Conservation (phyloP, 2,888 invertebrate species). For the Fragum fragum region DNA sequence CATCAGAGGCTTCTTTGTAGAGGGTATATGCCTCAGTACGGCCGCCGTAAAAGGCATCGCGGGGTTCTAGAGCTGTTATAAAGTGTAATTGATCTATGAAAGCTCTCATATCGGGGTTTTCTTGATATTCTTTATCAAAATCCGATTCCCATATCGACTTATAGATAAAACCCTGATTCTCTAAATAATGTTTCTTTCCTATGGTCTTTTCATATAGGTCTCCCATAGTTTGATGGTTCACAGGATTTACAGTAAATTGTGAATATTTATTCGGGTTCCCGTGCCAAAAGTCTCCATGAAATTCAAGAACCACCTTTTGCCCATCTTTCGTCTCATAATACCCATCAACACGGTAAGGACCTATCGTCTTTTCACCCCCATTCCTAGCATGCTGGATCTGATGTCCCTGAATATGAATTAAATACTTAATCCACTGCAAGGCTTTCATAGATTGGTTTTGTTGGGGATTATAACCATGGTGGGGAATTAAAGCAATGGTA, state of each 20-base stretch:
- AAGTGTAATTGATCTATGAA: slow-evolving; percentile 57
- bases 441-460: slow-evolving; percentile 63
- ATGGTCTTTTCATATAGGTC: slow-evolving; percentile 48
- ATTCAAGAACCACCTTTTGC: slow-evolving; percentile 52
- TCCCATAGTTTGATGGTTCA: slow-evolving; percentile 46
- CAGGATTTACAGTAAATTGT: slow-evolving; percentile 51
- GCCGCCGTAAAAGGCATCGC: slow-evolving; percentile 79
- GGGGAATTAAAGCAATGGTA: slow-evolving; percentile 50
- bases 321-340: slow-evolving; percentile 45
- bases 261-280: slow-evolving; percentile 40
- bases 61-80: slow-evolving; percentile 64
- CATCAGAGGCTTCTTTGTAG: slow-evolving; percentile 56
- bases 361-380: slow-evolving; percentile 54
- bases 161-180: slow-evolving; percentile 55
- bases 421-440: slow-evolving; percentile 57
- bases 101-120: slow-evolving; percentile 42
- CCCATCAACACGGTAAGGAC: slow-evolving; percentile 58
- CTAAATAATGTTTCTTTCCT: slow-evolving; percentile 43
- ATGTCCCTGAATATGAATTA: slow-evolving; percentile 17
- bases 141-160: slow-evolving; percentile 72
- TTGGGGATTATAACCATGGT: slow-evolving; percentile 56
- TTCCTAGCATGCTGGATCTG: slow-evolving; percentile 52
- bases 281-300: slow-evolving; percentile 63
- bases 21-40: slow-evolving; percentile 71
- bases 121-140: slow-evolving; percentile 51